These are phyloP conservation scores for Sorex fumeus DNA, from an alignment of 2,113 vertebrate genomes.

Conservation along the genomic window DNA sequence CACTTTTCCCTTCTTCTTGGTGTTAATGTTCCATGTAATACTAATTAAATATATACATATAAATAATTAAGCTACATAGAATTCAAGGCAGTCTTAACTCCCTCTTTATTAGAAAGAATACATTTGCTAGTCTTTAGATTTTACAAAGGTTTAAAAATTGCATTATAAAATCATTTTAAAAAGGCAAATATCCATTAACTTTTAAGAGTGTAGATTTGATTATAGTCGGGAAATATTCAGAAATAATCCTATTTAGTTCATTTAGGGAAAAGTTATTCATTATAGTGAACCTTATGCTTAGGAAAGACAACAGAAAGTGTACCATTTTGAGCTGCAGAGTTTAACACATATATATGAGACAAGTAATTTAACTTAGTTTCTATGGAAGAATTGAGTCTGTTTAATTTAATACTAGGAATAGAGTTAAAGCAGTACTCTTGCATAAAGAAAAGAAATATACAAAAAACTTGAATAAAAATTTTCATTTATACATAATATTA, in stretches of 20 bases:
- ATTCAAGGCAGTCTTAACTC: slow-evolving; percentile 60
- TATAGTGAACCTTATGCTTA: background rate
- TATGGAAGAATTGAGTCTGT: background rate
- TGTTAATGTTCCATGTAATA: slow-evolving; percentile 1
- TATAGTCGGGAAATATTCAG: slow-evolving; percentile 53
- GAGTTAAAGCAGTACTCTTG: background rate
- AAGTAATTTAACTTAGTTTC: background rate
- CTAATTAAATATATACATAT: slow-evolving; percentile 54
- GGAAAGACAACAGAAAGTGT: slow-evolving; percentile 40
- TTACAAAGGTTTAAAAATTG: slow-evolving; percentile 31
- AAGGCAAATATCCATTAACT: slow-evolving; percentile 71
- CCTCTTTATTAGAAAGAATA: slow-evolving; percentile 21
- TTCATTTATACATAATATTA: background rate
- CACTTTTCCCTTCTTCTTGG: background rate
- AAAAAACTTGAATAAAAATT: slow-evolving; percentile 17
- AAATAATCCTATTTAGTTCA: slow-evolving; percentile 48
- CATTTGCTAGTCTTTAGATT: slow-evolving; percentile 27
- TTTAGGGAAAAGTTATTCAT: slow-evolving; percentile 54
- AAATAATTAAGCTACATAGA: slow-evolving; percentile 47
- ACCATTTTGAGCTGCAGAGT: slow-evolving; percentile 51
- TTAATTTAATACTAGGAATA: background rate
- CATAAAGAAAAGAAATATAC: slow-evolving; percentile 25
- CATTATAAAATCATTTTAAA: slow-evolving; percentile 71
- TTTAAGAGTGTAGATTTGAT: slow-evolving; percentile 65
- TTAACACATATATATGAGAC: background rate